These are phyloP conservation scores for Callochromis pleurospilus DNA, from an alignment of 2,113 vertebrate genomes.

Conservation along the genomic window DNA sequence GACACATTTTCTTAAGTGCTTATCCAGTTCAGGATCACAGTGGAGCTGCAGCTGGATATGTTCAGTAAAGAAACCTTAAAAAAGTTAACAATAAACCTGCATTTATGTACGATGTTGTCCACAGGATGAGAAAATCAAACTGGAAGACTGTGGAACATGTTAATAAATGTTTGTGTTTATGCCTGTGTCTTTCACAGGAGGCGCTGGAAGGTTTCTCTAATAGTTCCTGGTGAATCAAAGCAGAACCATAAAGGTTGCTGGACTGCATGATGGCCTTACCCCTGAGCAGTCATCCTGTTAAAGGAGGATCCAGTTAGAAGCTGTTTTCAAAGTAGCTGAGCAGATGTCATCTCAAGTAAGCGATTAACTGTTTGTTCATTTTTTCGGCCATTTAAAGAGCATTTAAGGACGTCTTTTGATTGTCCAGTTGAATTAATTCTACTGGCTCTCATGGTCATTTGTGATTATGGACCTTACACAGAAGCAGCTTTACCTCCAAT, in stretches of 20 bases:
- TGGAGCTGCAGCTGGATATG: background rate
- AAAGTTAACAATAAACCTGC: background rate
- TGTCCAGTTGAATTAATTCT: background rate
- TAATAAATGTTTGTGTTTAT: background rate
- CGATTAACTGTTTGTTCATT: accelerated
- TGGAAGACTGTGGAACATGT: accelerated
- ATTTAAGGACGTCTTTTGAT: background rate
- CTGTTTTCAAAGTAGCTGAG: background rate
- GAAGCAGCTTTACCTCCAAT: background rate
- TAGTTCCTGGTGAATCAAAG: background rate
- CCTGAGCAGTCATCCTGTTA: background rate
- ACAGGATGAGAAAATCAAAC: background rate
- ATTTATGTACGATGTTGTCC: accelerated
- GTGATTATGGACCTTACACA: background rate
- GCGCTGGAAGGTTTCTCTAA: accelerated
- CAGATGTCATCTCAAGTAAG: background rate
- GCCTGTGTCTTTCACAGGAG: accelerated
- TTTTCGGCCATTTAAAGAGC: accelerated
- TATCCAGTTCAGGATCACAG: background rate
- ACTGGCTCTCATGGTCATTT: background rate
- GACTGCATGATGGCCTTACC: accelerated
- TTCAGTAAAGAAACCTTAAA: accelerated
- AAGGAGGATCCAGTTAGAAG: background rate
- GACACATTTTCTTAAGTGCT: background rate
- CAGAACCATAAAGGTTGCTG: background rate